Conservation (phyloP, 2,888 invertebrate genomes). For the Dynastes hyllus region DNA sequence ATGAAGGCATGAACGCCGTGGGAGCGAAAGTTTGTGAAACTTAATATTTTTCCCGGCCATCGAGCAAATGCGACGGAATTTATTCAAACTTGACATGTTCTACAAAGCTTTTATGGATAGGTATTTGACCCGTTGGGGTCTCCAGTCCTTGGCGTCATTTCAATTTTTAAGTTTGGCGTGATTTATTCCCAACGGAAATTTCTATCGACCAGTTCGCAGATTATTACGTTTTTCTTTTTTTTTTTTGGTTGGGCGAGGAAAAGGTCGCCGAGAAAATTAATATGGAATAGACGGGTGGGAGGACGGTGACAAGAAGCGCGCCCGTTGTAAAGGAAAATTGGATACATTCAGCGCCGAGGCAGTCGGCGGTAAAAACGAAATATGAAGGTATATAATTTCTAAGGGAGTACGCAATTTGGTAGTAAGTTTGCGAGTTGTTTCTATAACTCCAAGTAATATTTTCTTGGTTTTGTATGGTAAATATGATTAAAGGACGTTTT, state of each 20-base stretch:
- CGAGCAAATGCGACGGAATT: conserved; percentile 26
- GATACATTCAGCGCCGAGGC: neutral
- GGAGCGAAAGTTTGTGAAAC: conserved; percentile 27
- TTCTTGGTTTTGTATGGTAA: too few relatives aligned
- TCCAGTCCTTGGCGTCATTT: conserved; percentile 3
- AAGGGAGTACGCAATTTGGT: neutral
- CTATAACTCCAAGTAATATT: too few relatives aligned
- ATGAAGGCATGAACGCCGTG: neutral
- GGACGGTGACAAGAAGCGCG: neutral
- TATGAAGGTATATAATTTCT: conserved; percentile 10
- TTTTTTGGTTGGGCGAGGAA: neutral
- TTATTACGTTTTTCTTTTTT: conserved; percentile 19
- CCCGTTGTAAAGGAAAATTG: conserved; percentile 3
- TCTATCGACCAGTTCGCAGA: conserved; percentile 14
- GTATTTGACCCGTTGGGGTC: conserved; percentile 29
- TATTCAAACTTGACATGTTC: conserved; percentile 29
- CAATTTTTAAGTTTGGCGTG: conserved; percentile 37
- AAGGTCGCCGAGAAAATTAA: conserved; percentile 14
- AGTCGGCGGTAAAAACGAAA: neutral
- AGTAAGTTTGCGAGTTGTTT: neutral
- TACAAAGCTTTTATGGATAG: conserved; percentile 21
- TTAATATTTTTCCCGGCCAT: conserved; percentile 22
- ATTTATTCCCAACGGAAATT: conserved; percentile 34
- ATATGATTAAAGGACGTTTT: too few relatives aligned
- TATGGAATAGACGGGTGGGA: neutral